Base-by-base conservation (phyloP, 1,140 invertebrate genomes). In the Drosophila sturtevanti region DNA sequence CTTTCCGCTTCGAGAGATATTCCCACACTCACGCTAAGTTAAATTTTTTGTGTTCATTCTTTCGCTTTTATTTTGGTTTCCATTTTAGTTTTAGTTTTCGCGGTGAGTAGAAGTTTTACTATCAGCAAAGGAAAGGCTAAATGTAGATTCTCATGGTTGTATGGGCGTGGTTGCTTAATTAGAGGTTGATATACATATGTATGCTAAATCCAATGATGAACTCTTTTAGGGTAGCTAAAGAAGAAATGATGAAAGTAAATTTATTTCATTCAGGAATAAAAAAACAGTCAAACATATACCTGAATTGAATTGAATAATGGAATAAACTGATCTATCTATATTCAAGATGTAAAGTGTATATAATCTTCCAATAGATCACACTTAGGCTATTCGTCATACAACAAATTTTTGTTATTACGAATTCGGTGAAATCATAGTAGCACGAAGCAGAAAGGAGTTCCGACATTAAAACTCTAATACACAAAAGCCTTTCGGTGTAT, bases 1-100 rank as follows among this genome's bases (percentile, higher is more conserved):
- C 77, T 89, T 89, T 84, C 79, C 84, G 84, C 84, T 84, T 68
- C 72, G 89, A 89, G 77, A 71, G 72, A 84, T 89, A 78, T 89
- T 89, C 85, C 84, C 85, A 89, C 84, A 89, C 85, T 78, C 80
- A 77, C 73, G 84, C 63, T 80, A 89, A 84, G 89, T 89, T 89
- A 84, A 89, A 89, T 89, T 82, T 89, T 70, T 37, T 75, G 67
- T 54, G 54, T 74, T 77, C 70, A 54, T 65, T 31, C 52, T 82
- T 69, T 71, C 68, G 56, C 79, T 87, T 86, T 79, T 86, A 70
- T 70, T 63, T 74, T 63, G 60, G 44, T 63, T 68, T 79, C 61
- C 59, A 65, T 63, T 69, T 38, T 65, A 48, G 41, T 48, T 18
- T 58, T 67, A 41, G 54, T 66, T 63, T 37, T 48, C 55, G 60